Evolutionary conservation across 2,888 invertebrate species (phyloP), one percentile per base, ranked within the genome.

Genomic region (Cybosia mesomella): DNA sequence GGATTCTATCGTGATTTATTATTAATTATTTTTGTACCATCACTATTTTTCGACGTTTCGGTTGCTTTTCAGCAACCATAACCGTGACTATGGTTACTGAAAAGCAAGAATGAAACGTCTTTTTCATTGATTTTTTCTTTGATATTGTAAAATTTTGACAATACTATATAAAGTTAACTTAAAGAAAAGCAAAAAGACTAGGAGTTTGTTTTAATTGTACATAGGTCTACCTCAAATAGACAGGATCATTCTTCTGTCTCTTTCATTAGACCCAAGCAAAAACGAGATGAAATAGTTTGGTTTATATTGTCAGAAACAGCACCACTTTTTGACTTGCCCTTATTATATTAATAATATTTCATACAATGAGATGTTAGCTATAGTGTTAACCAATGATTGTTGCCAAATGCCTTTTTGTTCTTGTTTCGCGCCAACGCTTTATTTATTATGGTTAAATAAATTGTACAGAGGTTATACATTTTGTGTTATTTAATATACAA

Each of bases 381-480:
- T 34, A 34, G 34, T 49, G 49, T 49, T 49, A 49, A 49, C 49
- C 49, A n/a, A n/a, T 49, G 1, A 49, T 49, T 49, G n/a, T 28
- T 55, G 55, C 15, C 24, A 55, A 55, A 18, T 18, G 32, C 21
- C 18, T 3, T 36, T 34, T 49, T 49, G 8, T 49, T 49, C n/a
- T 49, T 49, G n/a, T 49, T n/a, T 49, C 49, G 18, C 49, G 49
- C 1, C 49, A 49, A 49, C 18, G 18, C 18, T n/a, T 49, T 28
- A 55, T 22, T 55, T 55, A 15, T 21, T 58, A 58, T 34, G 11
- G 58, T 34, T 58, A n/a, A 34, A n/a, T 58, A 58, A 58, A 58
- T 9, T 32, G n/a, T 34, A 34, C 34, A 58, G 15, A 32, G 58
- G 28, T 58, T 32, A 58, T n/a, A n/a, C n/a, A 55, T 18, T 32